Percentiles rank a stretch among this genome's conserved stretches.
Evolutionary conservation across 1,140 invertebrate species (phyloP).

Genomic region (Drosophila seguyi): DNA sequence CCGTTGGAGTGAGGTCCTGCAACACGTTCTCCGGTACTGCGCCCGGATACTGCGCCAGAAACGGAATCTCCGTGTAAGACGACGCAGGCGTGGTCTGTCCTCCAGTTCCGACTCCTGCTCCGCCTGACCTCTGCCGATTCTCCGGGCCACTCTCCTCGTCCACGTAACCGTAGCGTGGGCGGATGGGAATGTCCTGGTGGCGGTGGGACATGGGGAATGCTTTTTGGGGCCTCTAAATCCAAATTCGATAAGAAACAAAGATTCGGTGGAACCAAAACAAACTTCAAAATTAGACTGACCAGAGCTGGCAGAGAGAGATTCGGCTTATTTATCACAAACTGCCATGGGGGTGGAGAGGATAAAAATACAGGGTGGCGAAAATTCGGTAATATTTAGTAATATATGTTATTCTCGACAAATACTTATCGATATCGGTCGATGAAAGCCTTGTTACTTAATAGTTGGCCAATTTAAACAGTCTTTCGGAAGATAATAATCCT

Average conservation of each 20-base stretch:
- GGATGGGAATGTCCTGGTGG: conserved; percentile 79
- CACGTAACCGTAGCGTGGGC: conserved; percentile 73
- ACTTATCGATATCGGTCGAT: no score
- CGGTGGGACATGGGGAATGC: conserved; percentile 54
- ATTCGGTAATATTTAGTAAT: no score
- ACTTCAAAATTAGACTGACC: conserved; percentile 33
- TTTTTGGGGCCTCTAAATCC: background rate
- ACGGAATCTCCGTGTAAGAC: conserved; percentile 94
- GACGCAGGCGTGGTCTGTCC: conserved; percentile 87
- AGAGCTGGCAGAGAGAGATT: background rate
- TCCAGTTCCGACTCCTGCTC: conserved; percentile 4
- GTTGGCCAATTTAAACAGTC: no score
- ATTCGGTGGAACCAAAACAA: conserved; percentile 37
- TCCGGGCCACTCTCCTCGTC: conserved; percentile 42
- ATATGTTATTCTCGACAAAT: no score
- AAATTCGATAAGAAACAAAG: background rate
- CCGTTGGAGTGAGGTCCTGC: conserved; percentile 81
- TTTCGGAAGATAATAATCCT: no score
- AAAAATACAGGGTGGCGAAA: background rate
- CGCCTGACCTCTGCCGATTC: background rate
- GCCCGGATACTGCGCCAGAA: conserved; percentile 89
- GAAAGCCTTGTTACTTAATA: no score
- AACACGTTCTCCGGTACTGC: conserved; percentile 73
- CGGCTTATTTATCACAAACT: background rate
- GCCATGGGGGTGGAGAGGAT: background rate